Base-by-base conservation (phyloP, 2,888 invertebrate species). In the Chymomyza fuscimana region DNA sequence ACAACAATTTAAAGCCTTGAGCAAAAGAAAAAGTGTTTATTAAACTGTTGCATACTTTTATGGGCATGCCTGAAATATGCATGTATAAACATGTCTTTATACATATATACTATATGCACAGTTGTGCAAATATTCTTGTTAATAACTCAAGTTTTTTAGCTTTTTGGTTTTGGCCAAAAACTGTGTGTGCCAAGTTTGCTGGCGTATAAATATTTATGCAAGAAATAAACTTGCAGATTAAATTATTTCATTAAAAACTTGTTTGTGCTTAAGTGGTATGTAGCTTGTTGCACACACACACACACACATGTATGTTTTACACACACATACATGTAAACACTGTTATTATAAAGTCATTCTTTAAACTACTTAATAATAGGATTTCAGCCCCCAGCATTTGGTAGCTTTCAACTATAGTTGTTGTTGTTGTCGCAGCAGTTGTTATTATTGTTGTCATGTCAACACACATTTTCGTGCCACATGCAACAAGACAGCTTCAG, bases 281-380 rank as follows among this genome's bases (percentile, higher is more conserved):
- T 25, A 54, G 25, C 32, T 12, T 58, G 36, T 54, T 4, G 4
- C 25, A 32, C 46, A n/a, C 22, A 62, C 61, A 19, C 60, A 29
- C 32, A 60, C 15, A 62, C 7, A 15, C 5, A 15, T 61, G 32
- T 19, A 4, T 36, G 19, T 46, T 15, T 56, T 62, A 61, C 3
- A 12, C 29, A 25, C 58, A 10, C 22, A 5, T 25, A 22, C 19
- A 52, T 63, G 74, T 65, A 67, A 80, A 80, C 77, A 78, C 65
- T 78, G 77, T 81, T 81, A 82, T 82, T 85, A 87, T 85, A 76
- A 87, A 82, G 86, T 79, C 76, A 85, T 87, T 78, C 77, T 76
- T 79, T 63, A 74, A 77, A 46, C 40, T 46, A 46, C 40, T 46
- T 46, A 46, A 46, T 46, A 46, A 46, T 65, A 77, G 80, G 12